Evolutionary conservation across 2,113 vertebrate species (phyloP), one percentile per base, ranked within the genome.

Genomic region (Myrmecobius fasciatus): DNA sequence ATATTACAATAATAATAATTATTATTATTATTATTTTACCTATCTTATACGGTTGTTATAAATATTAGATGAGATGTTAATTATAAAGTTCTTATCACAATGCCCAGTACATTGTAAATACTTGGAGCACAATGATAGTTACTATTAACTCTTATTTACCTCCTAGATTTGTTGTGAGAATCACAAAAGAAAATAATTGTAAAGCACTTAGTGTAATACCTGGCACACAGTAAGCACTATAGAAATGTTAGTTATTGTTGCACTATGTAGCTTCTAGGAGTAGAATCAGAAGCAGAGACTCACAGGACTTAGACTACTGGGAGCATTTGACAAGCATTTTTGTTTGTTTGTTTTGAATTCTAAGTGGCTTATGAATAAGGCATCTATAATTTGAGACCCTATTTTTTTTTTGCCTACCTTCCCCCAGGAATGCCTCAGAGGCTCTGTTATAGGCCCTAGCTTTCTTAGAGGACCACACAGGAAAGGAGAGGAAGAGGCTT

Each of bases 301-400:
- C 36, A 2, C 12, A 9, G 28, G 93, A 92, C 53, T 75, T 11
- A 56, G 2, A 47, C 14, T 60, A 43, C 83, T 48, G 25, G 91
- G 31, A 91, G 47, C 17, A 22, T 10, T 54, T 95, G 52, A 43
- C 17, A 5, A 25, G 11, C n/a, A 60, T 31, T 91, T 56, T 43
- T 60, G 67, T 20, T 88, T 94, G 31, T 31, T 96, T 94, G 36
- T 93, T 95, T 95, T 53, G 52, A 17, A 51, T 49, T 93, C 56
- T 75, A 51, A 46, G 24, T 2, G 51, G 53, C 90, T 1, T 46
- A 36, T 94, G 91, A 51, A 93, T 51, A n/a, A 92, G 92, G 91
- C 9, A 53, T 8, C 14, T 36, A 20, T 49, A 46, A 12, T 25
- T 49, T 9, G 67, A 24, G n/a, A 24, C 3, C 91, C 48, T 48